These are phyloP conservation scores for Equus przewalskii DNA, from an alignment of 2,113 vertebrate species.

Conservation along the genomic window DNA sequence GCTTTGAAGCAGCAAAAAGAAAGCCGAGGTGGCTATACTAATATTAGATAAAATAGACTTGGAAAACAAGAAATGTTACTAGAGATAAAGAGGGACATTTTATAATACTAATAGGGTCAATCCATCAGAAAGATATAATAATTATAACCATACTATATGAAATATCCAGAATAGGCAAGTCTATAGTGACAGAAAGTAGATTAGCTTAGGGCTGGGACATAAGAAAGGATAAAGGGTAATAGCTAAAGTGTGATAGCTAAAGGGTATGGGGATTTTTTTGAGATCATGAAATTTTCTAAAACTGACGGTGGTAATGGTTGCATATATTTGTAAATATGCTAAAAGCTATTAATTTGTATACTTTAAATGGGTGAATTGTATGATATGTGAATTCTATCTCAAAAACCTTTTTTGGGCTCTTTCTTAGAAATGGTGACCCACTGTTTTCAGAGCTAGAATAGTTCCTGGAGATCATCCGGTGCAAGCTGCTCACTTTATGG, in stretches of 20 bases:
- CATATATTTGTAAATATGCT: not conserved
- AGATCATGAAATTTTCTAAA: not conserved
- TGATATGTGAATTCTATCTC: not conserved
- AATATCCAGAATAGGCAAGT: no score
- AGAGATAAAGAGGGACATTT: not conserved
- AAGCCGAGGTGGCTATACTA: not conserved
- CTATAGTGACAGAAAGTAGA: no score
- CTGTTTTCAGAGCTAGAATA: not conserved
- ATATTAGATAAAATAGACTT: not conserved
- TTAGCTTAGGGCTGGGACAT: not conserved
- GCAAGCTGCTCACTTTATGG: not conserved
- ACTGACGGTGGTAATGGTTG: not conserved
- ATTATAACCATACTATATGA: not conserved
- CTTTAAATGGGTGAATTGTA: not conserved
- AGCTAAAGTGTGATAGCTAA: not conserved
- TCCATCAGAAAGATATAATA: not conserved
- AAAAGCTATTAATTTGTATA: not conserved
- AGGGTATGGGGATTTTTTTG: not conserved
- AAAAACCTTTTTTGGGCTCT: not conserved
- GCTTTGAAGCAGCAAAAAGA: not conserved
- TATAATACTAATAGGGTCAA: not conserved
- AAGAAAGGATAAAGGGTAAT: no score
- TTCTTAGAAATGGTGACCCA: not conserved
- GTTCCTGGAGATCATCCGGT: not conserved
- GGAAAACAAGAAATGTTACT: not conserved